phyloP scores from a whole-genome alignment of 2,888 invertebrate species.

The Chaitophorus viminalis region DNA sequence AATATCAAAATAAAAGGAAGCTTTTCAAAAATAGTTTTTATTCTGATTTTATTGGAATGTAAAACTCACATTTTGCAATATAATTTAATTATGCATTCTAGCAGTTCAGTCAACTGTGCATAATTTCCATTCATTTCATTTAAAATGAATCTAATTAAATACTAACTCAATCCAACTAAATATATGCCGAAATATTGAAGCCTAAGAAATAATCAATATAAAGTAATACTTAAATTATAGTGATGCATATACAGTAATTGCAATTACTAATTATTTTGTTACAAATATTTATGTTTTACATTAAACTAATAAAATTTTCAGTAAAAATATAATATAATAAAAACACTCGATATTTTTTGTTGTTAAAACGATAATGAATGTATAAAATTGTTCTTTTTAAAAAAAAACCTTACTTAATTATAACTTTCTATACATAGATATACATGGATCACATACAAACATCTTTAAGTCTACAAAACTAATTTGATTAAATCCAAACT shows the following conservation, averaged over 20 bases:
- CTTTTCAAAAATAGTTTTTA: neutral
- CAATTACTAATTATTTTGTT: neutral
- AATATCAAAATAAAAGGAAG: neutral
- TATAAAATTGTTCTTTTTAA: too few species aligned
- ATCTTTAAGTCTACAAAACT: neutral
- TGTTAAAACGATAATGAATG: too few species aligned
- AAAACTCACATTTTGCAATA: neutral
- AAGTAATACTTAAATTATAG: neutral
- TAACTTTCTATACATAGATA: too few species aligned
- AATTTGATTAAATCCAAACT: neutral
- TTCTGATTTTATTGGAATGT: neutral
- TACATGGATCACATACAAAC: too few species aligned
- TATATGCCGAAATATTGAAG: neutral
- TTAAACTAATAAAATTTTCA: neutral
- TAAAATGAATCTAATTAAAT: neutral
- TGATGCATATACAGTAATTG: neutral
- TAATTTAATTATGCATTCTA: neutral
- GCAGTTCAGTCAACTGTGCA: neutral
- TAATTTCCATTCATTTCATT: neutral
- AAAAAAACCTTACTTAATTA: too few species aligned
- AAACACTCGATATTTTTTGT: neutral
- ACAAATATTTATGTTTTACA: neutral
- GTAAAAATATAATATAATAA: neutral
- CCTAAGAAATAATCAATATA: neutral
- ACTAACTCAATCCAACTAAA: neutral